Evolutionary conservation across 1,140 invertebrate species (phyloP), one percentile per base, ranked within the genome.

Genomic region (Drosophila nigrodunni): DNA sequence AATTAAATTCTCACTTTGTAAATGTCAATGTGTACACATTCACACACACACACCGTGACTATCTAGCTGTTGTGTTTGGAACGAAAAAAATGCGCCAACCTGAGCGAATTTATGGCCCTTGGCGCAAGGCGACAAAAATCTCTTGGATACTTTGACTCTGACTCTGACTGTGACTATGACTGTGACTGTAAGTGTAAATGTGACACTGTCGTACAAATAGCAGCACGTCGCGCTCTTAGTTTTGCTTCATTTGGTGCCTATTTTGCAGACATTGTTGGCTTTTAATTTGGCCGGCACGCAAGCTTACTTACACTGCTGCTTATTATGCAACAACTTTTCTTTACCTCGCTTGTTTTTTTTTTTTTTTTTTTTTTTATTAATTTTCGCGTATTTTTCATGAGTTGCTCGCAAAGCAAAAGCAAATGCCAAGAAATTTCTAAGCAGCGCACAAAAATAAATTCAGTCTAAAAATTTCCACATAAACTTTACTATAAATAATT

Each of bases 401-500:
- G 11, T n/a, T 7, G 7, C 43, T 46, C 68, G 66, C 61, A 50
- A 15, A 41, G 37, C 58, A 43, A 30, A 34, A 55, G 39, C 9
- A 65, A 74, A 59, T 0, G 25, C 30, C 9, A 35, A n/a, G 39
- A 50, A 52, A 68, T 64, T 67, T 78, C 77, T 76, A 71, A 72
- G 61, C 72, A 65, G 49, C 64, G 62, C 75, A 65, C 41, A 74
- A 66, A 74, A 80, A 87, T 82, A 88, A 82, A 88, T 88, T 88
- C 78, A 74, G 89, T 85, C 89, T 81, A 81, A 89, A 74, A 89
- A 80, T 81, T 83, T 75, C 81, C 66, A 85, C 85, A 89, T 88
- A 88, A 88, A 88, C 85, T 89, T 89, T 76, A 85, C 78, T 80
- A 89, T 89, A 89, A 89, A 89, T 89, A 89, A 89, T 89, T 89